Conservation (phyloP, 1,140 invertebrate genomes). For the Acyrthosiphon pisum region DNA sequence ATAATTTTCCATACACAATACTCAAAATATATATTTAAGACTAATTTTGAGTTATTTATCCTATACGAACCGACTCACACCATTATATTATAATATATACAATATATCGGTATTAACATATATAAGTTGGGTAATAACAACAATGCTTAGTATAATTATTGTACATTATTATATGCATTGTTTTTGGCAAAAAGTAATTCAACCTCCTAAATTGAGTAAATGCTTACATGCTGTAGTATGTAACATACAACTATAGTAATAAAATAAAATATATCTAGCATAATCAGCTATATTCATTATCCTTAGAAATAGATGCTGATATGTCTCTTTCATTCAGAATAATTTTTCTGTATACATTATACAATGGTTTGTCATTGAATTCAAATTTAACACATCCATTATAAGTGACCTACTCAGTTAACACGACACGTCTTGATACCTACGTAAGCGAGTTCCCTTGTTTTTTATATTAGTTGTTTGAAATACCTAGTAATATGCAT, state of each 20-base stretch:
- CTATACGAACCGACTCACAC: neutral
- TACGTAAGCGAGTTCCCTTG: neutral
- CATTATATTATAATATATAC: neutral
- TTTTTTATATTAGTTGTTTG: neutral
- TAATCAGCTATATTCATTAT: neutral
- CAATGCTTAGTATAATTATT: neutral
- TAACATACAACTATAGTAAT: neutral
- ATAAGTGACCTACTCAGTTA: neutral
- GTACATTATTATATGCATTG: neutral
- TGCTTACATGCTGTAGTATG: too few relatives aligned
- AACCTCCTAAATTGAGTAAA: neutral
- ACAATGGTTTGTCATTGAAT: neutral
- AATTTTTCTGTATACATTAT: neutral
- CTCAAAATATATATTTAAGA: neutral
- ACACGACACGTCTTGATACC: neutral
- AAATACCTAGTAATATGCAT: neutral
- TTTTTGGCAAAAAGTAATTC: neutral
- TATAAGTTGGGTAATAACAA: neutral
- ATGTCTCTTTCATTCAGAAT: neutral
- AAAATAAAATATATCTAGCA: neutral
- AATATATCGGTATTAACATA: neutral
- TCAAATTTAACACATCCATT: neutral
- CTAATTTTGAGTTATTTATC: neutral
- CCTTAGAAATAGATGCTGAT: neutral
- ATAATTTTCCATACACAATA: neutral